phyloP scores from a whole-genome alignment of 92 coral and sea anemone species.

The Chrysogorgia sp. region DNA sequence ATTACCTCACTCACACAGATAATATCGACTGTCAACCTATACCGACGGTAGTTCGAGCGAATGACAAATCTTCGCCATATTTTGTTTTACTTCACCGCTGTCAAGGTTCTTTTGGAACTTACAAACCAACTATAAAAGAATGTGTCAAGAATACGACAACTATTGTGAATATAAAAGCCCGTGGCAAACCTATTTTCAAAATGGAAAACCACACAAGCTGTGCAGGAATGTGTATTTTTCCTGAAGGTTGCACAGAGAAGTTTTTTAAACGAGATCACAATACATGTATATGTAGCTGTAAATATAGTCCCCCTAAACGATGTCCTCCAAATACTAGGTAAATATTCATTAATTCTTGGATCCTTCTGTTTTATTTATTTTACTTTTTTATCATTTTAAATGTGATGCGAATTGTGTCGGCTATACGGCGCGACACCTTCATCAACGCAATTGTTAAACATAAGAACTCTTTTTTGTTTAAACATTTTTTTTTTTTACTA shows the following conservation, averaged over 20 bases:
- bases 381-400: background rate
- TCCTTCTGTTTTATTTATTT: background rate
- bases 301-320: background rate
- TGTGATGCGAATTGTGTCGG: background rate
- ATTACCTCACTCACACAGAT: background rate
- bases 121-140: background rate
- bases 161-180: background rate
- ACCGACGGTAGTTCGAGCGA: constrained; percentile 10
- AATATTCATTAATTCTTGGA: background rate
- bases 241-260: background rate
- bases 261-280: background rate
- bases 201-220: constrained; percentile 33
- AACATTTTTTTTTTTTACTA: too few species aligned
- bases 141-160: background rate
- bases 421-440: background rate
- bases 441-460: too few species aligned
- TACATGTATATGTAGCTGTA: background rate
- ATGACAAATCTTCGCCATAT: background rate
- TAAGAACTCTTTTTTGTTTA: too few species aligned
- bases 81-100: constrained; percentile 18
- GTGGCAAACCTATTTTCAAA: background rate
- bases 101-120: background rate
- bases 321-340: background rate
- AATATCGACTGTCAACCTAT: background rate
- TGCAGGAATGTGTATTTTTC: background rate